Conservation (phyloP, 2,113 vertebrate species). For the Hippoglossus stenolepis region DNA sequence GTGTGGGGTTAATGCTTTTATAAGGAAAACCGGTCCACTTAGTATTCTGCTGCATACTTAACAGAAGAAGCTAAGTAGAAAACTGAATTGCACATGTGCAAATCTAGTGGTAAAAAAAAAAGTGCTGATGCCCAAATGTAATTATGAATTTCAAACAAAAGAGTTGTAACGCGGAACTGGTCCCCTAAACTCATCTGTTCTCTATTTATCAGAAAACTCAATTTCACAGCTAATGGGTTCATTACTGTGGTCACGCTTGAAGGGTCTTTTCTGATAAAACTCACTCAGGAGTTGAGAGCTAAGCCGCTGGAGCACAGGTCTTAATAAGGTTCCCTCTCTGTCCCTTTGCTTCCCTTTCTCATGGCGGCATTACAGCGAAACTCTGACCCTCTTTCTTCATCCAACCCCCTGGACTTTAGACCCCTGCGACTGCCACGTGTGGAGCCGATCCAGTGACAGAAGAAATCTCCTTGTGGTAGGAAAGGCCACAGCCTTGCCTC, state of each 20-base stretch:
- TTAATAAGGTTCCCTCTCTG: conserved; percentile 62
- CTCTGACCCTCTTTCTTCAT: conserved; percentile 33
- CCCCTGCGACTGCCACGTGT: conserved; percentile 4
- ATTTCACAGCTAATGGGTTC: conserved; percentile 85
- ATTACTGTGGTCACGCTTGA: conserved; percentile 79
- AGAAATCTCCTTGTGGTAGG: conserved; percentile 32
- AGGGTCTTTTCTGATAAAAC: conserved; percentile 74
- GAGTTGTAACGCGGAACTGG: conserved; percentile 52
- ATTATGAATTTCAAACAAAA: conserved; percentile 78
- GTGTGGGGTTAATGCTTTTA: conserved; percentile 1
- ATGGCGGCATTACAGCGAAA: conserved; percentile 36
- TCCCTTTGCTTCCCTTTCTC: conserved; percentile 47
- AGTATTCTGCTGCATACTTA: not conserved
- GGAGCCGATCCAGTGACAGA: conserved; percentile 26
- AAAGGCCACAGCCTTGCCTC: conserved; percentile 62
- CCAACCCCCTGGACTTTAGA: conserved; percentile 20
- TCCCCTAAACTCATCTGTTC: conserved; percentile 59
- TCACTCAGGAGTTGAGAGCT: conserved; percentile 70
- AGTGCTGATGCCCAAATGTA: conserved; percentile 39
- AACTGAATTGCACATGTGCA: conserved; percentile 33
- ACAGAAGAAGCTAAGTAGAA: conserved; percentile 13
- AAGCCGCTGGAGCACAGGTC: conserved; percentile 65
- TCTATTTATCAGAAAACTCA: conserved; percentile 80
- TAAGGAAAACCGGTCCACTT: conserved; percentile 6
- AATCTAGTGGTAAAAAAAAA: conserved; percentile 34